Percentiles rank a stretch among this genome's conserved stretches.
These are phyloP conservation scores for Addax nasomaculatus DNA, from an alignment of 2,113 vertebrate genomes.

Conservation along the genomic window DNA sequence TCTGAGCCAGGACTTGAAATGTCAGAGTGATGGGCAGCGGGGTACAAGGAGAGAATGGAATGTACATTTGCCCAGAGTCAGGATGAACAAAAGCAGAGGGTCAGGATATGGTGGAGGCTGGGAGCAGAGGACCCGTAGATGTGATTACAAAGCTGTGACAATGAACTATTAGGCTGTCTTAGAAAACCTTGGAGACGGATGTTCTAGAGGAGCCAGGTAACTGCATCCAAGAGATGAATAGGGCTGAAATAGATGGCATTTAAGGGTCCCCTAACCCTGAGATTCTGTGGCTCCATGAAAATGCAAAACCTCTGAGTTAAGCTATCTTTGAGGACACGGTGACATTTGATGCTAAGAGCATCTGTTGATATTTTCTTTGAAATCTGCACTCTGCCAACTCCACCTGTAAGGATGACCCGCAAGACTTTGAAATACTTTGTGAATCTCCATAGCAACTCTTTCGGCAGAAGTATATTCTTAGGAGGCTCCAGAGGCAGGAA, in stretches of 20 bases:
- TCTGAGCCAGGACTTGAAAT: background rate
- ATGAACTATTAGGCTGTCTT: background rate
- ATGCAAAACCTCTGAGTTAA: slow-evolving; percentile 11
- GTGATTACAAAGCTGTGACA: background rate
- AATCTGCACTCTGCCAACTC: slow-evolving; percentile 13
- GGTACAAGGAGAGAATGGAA: background rate
- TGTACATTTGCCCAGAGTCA: background rate
- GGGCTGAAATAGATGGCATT: slow-evolving; percentile 24
- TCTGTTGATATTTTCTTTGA: slow-evolving; percentile 70
- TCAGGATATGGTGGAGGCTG: rapidly evolving
- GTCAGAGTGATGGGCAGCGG: background rate
- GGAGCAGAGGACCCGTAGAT: background rate
- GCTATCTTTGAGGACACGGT: slow-evolving; percentile 40
- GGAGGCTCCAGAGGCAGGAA: background rate
- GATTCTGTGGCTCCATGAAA: background rate
- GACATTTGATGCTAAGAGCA: slow-evolving; percentile 61
- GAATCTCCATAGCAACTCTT: slow-evolving; percentile 69
- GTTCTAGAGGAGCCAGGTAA: background rate
- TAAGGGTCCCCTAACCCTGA: slow-evolving; percentile 17
- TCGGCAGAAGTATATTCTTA: background rate
- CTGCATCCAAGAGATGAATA: background rate
- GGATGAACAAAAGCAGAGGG: background rate
- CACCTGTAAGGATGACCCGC: slow-evolving; percentile 38
- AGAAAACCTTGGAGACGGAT: background rate
- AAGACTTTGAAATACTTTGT: background rate